phyloP scores from a whole-genome alignment of 2,888 invertebrate species.

The Cyaniris semiargus region DNA sequence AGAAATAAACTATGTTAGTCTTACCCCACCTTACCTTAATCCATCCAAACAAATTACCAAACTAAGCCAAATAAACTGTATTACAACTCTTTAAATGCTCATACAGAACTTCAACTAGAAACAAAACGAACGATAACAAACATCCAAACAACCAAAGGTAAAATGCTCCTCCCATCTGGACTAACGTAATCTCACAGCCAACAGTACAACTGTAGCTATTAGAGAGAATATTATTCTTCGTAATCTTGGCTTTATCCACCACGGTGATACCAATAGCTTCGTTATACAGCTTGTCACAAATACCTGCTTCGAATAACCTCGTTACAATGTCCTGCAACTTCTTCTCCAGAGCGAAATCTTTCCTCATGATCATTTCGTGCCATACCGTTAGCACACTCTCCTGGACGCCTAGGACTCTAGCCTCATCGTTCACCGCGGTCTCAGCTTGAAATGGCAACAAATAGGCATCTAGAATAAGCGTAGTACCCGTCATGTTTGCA shows the following conservation, averaged over 20 bases:
- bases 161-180: conserved; percentile 55
- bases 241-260: conserved; percentile 52
- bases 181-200: conserved; percentile 60
- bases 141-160: conserved; percentile 60
- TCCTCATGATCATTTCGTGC: conserved; percentile 62
- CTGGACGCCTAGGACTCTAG: conserved; percentile 50
- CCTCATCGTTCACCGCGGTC: conserved; percentile 59
- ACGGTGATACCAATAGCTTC: conserved; percentile 58
- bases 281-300: conserved; percentile 53
- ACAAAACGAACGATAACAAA: conserved; percentile 49
- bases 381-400: conserved; percentile 58
- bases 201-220: conserved; percentile 60
- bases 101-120: conserved; percentile 51
- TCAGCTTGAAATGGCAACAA: conserved; percentile 53
- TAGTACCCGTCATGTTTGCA: conserved; percentile 51
- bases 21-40: too few relatives aligned
- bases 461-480: conserved; percentile 52
- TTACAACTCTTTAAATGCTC: background rate
- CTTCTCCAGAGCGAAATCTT: conserved; percentile 47
- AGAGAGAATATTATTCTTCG: conserved; percentile 51
- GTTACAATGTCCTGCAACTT: conserved; percentile 48
- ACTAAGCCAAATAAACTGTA: background rate
- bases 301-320: conserved; percentile 62
- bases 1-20: too few relatives aligned
- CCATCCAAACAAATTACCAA: too few relatives aligned